Base-by-base conservation (phyloP, 2,888 invertebrate genomes). In the Zhuqinia jingwanae region DNA sequence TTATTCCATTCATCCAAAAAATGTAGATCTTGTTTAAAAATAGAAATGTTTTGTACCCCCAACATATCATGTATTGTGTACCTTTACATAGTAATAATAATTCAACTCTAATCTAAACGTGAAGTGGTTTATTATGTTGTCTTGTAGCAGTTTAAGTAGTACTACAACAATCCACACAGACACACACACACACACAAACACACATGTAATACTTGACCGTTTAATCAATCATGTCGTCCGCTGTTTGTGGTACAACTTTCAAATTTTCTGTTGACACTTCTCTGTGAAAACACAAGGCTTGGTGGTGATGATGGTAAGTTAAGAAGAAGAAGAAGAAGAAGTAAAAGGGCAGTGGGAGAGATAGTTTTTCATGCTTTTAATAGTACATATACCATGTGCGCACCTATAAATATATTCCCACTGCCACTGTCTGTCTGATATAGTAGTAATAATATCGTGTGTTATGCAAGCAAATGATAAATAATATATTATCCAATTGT, bases 241-340 rank as follows among this genome's bases (percentile, higher is more conserved):
- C 8, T 36, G 3, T 8, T 36, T 20, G 76, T 30, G 58, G 76
- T 22, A 56, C 56, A 76, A 76, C 76, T 76, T 76, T 76, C 76
- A 42, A 76, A 76, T 76, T 36, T 76, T 56, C 22, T 50, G 47
- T 20, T 70, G 47, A 25, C 70, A 70, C 45, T 47, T 15, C 22
- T 25, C 22, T 25, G 47, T 50, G 47, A 22, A 47, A 70, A 70
- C 47, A 70, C 45, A 45, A 47, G 36, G 47, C 15, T 47, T 45
- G 68, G 42, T 17, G 45, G 25, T 22, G 22, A 3, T 25, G 56
- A 56, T 17, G 20, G 20, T 15, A 36, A 17, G 13, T 65, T 65
- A n/a, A 20, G 63, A n/a, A 60, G 22, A 2, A 36, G 5, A 36
- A 8, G 5, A 36, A 36, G 36, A 36, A 36, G 8, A 3, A 36